Conservation (phyloP, 92 coral and sea anemone genomes). For the Scolanthus callimorphus region DNA sequence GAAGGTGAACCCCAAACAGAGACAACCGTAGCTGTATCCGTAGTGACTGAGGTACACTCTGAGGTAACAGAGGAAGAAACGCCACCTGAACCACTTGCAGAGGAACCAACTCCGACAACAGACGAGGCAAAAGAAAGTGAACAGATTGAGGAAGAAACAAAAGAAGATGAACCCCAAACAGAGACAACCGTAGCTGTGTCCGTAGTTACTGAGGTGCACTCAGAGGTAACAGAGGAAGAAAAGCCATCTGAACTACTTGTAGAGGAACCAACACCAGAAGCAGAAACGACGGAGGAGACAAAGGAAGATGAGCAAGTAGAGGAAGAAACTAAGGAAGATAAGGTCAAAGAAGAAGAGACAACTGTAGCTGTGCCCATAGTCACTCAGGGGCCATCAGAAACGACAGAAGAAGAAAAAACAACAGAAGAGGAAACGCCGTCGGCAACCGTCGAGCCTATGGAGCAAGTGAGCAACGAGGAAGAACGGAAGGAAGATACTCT, state of each 20-base stretch:
- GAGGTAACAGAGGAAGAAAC: neutral
- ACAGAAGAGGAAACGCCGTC: constrained; percentile 1
- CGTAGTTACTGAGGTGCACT: too few species aligned
- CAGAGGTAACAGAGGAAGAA: neutral
- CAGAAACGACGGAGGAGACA: too few species aligned
- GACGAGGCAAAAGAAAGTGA: neutral
- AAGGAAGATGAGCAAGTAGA: neutral
- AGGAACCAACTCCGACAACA: too few species aligned
- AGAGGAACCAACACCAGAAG: too few species aligned
- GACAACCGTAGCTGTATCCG: neutral
- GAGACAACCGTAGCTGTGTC: neutral
- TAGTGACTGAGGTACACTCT: neutral
- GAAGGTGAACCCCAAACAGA: too few species aligned
- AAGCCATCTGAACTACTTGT: neutral
- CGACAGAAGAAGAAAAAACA: neutral
- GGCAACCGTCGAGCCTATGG: neutral
- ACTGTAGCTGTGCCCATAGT: neutral
- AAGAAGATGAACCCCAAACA: neutral
- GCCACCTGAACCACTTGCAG: too few species aligned
- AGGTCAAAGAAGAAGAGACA: neutral
- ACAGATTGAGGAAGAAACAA: neutral
- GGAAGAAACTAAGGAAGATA: neutral
- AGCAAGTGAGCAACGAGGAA: constrained; percentile 7
- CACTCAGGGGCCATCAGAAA: neutral
- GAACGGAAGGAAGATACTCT: constrained; percentile 10